These are phyloP conservation scores for Leptogaster cylindrica DNA, from an alignment of 2,888 invertebrate species.

Conservation along the genomic window DNA sequence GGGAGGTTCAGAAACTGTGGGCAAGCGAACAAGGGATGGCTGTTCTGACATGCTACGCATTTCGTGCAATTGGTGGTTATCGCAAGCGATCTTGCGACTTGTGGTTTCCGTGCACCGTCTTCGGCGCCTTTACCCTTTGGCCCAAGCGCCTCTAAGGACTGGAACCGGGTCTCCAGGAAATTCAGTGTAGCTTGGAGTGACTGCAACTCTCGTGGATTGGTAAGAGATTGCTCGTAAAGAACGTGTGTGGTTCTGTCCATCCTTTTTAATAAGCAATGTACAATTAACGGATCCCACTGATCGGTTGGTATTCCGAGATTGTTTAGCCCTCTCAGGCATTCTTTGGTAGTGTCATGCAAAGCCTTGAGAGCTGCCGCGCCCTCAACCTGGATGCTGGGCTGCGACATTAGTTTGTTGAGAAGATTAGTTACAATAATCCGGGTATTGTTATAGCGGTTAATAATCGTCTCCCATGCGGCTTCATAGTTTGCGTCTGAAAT, in stretches of 20 bases:
- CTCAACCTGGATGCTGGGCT: constrained; percentile 14
- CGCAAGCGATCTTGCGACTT: background rate
- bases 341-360: constrained; percentile 40
- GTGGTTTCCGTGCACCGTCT: background rate
- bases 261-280: constrained; percentile 30
- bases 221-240: constrained; percentile 41
- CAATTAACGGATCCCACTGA: constrained; percentile 23
- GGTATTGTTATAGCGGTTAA: constrained; percentile 38
- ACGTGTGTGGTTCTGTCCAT: constrained; percentile 32
- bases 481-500: constrained; percentile 40
- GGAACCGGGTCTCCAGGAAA: constrained; percentile 32
- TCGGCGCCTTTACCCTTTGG: background rate
- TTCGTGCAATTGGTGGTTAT: background rate
- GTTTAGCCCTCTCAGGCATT: constrained; percentile 16
- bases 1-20: constrained; percentile 10
- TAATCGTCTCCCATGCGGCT: constrained; percentile 31
- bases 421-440: constrained; percentile 37
- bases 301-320: constrained; percentile 19
- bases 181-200: constrained; percentile 11
- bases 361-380: constrained; percentile 33
- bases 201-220: constrained; percentile 34
- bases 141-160: constrained; percentile 28
- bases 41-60: background rate
- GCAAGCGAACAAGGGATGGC: constrained; percentile 23
- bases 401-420: constrained; percentile 31